Conservation (phyloP, 2,113 vertebrate species). For the Ailurus styani region DNA sequence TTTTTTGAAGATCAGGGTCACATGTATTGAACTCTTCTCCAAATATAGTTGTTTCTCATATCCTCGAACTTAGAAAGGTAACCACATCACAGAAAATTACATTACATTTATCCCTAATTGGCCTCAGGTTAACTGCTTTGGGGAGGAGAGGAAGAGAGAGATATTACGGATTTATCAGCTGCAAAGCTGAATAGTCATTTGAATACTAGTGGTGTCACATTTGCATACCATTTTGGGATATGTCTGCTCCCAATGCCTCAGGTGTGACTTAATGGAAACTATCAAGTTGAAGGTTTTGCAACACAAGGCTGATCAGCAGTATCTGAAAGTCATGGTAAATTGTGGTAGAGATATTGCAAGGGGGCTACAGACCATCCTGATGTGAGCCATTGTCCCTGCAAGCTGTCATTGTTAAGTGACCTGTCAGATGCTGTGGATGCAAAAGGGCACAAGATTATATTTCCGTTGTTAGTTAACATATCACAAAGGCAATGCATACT, state of each 20-base stretch:
- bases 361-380: not conserved
- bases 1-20: not conserved
- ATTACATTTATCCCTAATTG: constrained; percentile 17
- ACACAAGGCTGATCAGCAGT: not conserved
- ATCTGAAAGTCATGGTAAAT: not conserved
- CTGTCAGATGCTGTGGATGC: not conserved
- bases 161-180: constrained; percentile 31
- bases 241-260: not conserved
- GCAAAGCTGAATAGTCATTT: not conserved
- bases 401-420: not conserved
- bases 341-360: not conserved
- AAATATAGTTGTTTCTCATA: not conserved
- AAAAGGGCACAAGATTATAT: not conserved
- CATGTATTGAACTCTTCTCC: not conserved
- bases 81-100: not conserved
- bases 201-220: not conserved
- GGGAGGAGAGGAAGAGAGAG: not conserved
- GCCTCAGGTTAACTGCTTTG: constrained; percentile 10
- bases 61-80: not conserved
- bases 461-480: not conserved
- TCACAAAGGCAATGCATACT: not conserved
- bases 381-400: not conserved
- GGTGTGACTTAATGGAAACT: not conserved
- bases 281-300: not conserved
- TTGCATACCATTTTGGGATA: not conserved